Evolutionary conservation across 2,797 vertebrate genomes (phyloP).

Genomic region (Acanthurus leucopareius): DNA sequence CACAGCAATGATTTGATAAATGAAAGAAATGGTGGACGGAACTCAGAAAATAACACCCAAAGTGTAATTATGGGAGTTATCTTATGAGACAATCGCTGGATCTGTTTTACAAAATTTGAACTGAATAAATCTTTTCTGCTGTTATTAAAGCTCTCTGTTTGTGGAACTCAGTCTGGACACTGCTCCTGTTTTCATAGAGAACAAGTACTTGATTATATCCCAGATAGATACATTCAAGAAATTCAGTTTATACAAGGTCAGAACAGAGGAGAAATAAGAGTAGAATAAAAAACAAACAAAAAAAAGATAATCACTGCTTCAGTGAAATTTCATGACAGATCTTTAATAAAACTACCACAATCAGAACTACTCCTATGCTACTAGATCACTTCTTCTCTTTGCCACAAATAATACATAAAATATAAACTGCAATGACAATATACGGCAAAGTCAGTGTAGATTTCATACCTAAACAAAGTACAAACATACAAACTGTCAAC

Average conservation of each 20-base stretch:
- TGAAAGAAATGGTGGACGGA: neutral
- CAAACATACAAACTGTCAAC: neutral
- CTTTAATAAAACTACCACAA: constrained; percentile 22
- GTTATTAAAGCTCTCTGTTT: neutral
- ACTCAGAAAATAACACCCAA: neutral
- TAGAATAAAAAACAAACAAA: neutral
- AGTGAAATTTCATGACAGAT: neutral
- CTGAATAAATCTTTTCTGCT: neutral
- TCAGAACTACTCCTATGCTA: neutral
- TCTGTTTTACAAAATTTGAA: neutral
- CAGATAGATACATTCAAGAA: constrained; percentile 28
- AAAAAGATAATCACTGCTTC: neutral
- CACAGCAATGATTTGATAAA: neutral
- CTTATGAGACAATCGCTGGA: neutral
- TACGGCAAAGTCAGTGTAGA: neutral
- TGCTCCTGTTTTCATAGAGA: constrained; percentile 59
- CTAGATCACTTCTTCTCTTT: neutral
- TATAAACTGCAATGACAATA: neutral
- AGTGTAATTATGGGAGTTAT: neutral
- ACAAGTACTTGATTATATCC: constrained; percentile 50
- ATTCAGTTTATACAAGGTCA: constrained; percentile 22
- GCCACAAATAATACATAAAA: neutral
- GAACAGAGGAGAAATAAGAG: neutral
- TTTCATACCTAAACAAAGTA: neutral
- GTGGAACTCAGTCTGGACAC: constrained; percentile 2